Base-by-base conservation (phyloP, 2,888 invertebrate species). In the Lucinisca nassula region DNA sequence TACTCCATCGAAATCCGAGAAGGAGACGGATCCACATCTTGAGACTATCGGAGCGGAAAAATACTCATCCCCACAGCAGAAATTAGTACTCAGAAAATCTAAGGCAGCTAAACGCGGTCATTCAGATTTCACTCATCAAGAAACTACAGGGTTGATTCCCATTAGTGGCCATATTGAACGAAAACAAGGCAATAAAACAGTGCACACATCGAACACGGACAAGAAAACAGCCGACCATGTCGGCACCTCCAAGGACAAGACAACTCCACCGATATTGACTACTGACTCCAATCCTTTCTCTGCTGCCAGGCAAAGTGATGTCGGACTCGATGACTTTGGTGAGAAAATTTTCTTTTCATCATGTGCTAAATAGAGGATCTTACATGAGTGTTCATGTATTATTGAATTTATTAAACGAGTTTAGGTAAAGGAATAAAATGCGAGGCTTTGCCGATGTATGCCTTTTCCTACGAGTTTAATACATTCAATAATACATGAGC, bases 21-120 rank as follows among this genome's bases (percentile, higher is more conserved):
- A 79, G 72, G 61, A 74, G 45, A 35, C 83, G n/a, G 32, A 35
- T 6, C 70, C 79, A 14, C 90, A 88, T 35, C 89, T 87, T 27
- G 92, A 93, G 35, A 78, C 82, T 35, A 79, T 89, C 37, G 82
- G 85, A 49, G 79, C 92, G 14, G 94, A 94, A 91, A 94, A 94
- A 93, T 92, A 93, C 91, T 90, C 84, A 51, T 72, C 89, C 10
- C 73, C 78, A 32, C 91, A 92, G 40, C 93, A 91, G 73, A 91
- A 85, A 70, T 32, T 77, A 70, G 83, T 86, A 32, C 75, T 88
- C 74, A 92, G 90, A 85, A 92, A 90, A 87, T 72, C 90, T 30
- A 93, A 92, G 88, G 88, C 91, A 80, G 90, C 91, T 79, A 92
- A 89, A 85, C 89, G 92, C 74, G 67, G 82, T 14, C 79, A 75